phyloP scores from a whole-genome alignment of 2,888 invertebrate species.

The Cosmorhoe ocellata region DNA sequence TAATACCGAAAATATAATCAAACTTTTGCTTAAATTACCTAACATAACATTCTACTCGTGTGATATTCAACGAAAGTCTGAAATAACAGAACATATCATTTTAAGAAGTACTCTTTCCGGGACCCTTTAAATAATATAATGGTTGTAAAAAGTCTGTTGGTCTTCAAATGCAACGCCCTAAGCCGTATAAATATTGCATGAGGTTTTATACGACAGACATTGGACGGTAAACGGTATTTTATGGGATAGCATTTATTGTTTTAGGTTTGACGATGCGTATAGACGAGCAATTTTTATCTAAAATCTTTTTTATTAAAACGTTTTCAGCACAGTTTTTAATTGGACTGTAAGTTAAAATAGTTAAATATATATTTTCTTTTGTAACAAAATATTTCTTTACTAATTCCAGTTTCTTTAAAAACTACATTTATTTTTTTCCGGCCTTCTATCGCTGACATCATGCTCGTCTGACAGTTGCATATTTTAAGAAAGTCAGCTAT shows the following conservation, averaged over 20 bases:
- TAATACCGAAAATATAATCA: too few species aligned
- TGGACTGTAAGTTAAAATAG: too few species aligned
- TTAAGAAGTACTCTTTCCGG: constrained; percentile 29
- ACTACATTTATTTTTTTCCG: too few species aligned
- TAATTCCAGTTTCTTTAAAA: too few species aligned
- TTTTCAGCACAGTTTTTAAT: too few species aligned
- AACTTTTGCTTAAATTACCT: not conserved
- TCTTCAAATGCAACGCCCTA: constrained; percentile 34
- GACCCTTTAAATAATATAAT: constrained; percentile 45
- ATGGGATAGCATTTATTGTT: constrained; percentile 75
- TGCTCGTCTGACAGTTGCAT: too few species aligned
- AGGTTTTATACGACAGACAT: constrained; percentile 67
- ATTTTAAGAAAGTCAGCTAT: too few species aligned
- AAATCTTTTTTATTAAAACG: too few species aligned
- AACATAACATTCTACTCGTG: constrained; percentile 16
- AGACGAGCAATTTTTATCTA: constrained; percentile 8
- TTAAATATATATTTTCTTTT: too few species aligned
- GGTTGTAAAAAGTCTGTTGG: constrained; percentile 42
- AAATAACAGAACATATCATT: constrained; percentile 28
- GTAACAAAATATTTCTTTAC: too few species aligned
- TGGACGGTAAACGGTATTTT: constrained; percentile 74
- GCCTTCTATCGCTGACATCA: too few species aligned
- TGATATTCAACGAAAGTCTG: constrained; percentile 23
- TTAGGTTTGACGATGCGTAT: constrained; percentile 47
- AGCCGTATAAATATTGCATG: constrained; percentile 74